phyloP scores from a whole-genome alignment of 1,140 invertebrate species.

The Apis dorsata region DNA sequence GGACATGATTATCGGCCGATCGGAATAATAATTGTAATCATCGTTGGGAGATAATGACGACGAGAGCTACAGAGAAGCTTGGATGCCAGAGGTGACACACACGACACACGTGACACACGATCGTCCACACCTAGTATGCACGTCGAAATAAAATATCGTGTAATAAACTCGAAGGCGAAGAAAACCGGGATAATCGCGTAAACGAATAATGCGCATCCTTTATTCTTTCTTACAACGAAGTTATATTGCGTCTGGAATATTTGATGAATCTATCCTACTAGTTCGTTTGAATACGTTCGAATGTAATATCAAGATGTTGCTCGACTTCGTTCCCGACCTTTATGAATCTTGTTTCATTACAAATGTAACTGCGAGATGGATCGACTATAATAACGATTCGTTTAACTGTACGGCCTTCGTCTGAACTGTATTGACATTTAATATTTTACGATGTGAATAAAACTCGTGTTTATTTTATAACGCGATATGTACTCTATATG shows the following conservation, averaged over 20 bases:
- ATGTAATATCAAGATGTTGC: background rate
- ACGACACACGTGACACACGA: conserved; percentile 44
- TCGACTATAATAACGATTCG: background rate
- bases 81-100: conserved; percentile 56
- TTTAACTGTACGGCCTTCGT: background rate
- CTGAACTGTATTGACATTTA: background rate
- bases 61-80: conserved; percentile 21
- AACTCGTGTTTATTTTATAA: too few relatives aligned
- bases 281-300: background rate
- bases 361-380: background rate
- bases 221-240: background rate
- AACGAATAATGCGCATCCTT: background rate
- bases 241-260: background rate
- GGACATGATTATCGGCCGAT: conserved; percentile 75
- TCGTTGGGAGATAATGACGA: conserved; percentile 63
- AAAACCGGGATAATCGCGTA: conserved; percentile 49
- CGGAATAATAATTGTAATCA: conserved; percentile 77
- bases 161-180: conserved; percentile 26
- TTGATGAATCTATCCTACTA: background rate
- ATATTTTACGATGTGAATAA: background rate
- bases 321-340: background rate
- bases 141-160: conserved; percentile 28
- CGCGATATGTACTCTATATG: background rate
- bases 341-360: background rate
- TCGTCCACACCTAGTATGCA: conserved; percentile 45